phyloP scores from a whole-genome alignment of 2,888 invertebrate genomes.

The Thecophora atra region DNA sequence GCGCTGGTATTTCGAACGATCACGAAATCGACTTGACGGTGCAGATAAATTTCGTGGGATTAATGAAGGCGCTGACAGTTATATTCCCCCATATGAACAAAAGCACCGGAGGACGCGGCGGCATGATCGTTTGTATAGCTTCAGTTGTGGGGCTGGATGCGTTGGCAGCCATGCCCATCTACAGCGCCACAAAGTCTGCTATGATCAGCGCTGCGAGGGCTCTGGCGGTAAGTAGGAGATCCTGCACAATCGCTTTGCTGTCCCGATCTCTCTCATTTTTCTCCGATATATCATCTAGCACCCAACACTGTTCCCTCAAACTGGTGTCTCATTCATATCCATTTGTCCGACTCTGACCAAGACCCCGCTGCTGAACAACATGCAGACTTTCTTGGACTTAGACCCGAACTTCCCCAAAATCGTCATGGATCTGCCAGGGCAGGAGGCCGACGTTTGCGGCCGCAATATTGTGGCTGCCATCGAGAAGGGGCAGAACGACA shows the following conservation, averaged over 20 bases:
- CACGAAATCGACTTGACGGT: conserved; percentile 52
- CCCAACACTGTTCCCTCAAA: conserved; percentile 45
- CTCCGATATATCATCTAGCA: conserved; percentile 23
- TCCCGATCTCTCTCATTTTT: background rate
- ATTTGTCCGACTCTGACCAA: conserved; percentile 60
- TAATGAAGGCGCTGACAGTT: conserved; percentile 57
- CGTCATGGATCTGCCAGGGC: conserved; percentile 38
- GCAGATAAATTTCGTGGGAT: conserved; percentile 53
- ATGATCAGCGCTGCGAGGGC: conserved; percentile 63
- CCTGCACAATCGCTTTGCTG: background rate
- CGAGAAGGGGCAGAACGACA: conserved; percentile 55
- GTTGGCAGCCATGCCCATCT: conserved; percentile 56
- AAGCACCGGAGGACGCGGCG: conserved; percentile 62
- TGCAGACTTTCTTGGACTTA: conserved; percentile 47
- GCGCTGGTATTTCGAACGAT: conserved; percentile 53
- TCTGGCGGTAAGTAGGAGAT: conserved; percentile 53
- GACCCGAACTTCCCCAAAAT: background rate
- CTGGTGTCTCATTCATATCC: conserved; percentile 57
- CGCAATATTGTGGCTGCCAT: conserved; percentile 57
- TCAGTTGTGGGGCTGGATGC: conserved; percentile 59
- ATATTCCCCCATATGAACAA: conserved; percentile 64
- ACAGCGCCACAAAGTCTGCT: conserved; percentile 63
- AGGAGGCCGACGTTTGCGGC: conserved; percentile 52
- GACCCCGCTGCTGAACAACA: conserved; percentile 48
- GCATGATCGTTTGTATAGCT: conserved; percentile 63